Conservation (phyloP, 2,888 invertebrate species). For the Leucozona laternaria region DNA sequence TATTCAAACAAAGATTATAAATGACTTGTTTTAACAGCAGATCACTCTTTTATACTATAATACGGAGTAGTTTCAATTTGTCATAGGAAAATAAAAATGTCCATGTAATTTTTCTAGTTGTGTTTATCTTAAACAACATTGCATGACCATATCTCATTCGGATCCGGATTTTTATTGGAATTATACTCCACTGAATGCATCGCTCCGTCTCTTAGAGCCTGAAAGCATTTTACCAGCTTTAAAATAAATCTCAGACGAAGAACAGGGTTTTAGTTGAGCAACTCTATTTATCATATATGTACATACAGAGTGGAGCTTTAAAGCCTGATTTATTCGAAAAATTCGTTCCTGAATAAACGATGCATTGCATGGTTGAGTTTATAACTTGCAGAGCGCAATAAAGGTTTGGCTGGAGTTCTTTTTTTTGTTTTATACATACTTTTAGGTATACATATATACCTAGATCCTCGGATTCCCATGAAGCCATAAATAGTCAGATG, state of each 20-base stretch:
- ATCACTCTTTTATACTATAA: not conserved
- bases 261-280: conserved; percentile 3
- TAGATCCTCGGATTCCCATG: not conserved
- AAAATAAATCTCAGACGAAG: conserved; percentile 21
- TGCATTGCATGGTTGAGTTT: conserved; percentile 24
- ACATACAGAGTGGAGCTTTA: conserved; percentile 13
- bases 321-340: conserved; percentile 30
- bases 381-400: conserved; percentile 22
- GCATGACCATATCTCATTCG: not conserved
- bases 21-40: not conserved
- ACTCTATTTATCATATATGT: conserved; percentile 4
- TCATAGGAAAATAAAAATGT: not conserved
- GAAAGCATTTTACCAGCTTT: not conserved
- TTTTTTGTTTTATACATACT: not conserved
- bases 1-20: no score
- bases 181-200: not conserved
- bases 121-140: conserved; percentile 7
- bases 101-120: not conserved
- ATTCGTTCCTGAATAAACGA: conserved; percentile 24
- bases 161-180: not conserved
- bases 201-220: not conserved
- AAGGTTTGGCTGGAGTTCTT: not conserved
- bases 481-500: not conserved
- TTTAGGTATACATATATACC: not conserved
- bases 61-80: not conserved